Base-by-base conservation (phyloP, 2,888 invertebrate genomes). In the Hemaris fuciformis region DNA sequence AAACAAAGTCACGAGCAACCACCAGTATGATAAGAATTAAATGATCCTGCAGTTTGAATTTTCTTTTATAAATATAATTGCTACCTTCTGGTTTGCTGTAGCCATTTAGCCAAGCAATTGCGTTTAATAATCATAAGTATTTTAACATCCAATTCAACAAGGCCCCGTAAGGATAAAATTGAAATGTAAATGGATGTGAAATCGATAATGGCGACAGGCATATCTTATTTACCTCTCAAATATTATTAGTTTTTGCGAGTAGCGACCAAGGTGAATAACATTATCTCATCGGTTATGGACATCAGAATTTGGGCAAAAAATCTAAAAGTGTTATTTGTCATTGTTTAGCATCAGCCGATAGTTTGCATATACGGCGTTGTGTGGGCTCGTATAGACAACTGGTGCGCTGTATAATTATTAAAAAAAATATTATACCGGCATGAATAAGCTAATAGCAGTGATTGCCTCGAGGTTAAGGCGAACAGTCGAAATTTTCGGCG, bases 281-380 rank as follows among this genome's bases (percentile, higher is more conserved):
- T 48, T 48, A 48, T 48, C 25, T 27, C 48, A 48, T 27, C 48
- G 15, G 22, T n/a, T 48, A 48, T 48, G 48, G 48, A 27, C 27
- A 48, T 25, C 48, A 48, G 25, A 48, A 48, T 48, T 48, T 48
- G 27, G 27, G 27, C 15, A 48, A 48, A 46, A 48, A 48, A 48
- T 48, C 15, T 25, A 27, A 46, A 48, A 15, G 27, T n/a, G 15
- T 48, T 48, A n/a, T 48, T 27, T 48, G 27, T 27, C 25, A 27
- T 48, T 48, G 15, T 48, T 27, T 27, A 18, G 48, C 48, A 25
- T 27, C 15, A n/a, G 43, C 43, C 18, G 18, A 43, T 43, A 43
- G 8, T 3, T 43, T 43, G 43, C 43, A 22, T 8, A 43, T 43
- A 20, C 43, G 43, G 43, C 10, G 43, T 3, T 48, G 48, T 48